Evolutionary conservation across 2,888 invertebrate species (phyloP), one percentile per base, ranked within the genome.

Genomic region (Cremastobaeus sp.): DNA sequence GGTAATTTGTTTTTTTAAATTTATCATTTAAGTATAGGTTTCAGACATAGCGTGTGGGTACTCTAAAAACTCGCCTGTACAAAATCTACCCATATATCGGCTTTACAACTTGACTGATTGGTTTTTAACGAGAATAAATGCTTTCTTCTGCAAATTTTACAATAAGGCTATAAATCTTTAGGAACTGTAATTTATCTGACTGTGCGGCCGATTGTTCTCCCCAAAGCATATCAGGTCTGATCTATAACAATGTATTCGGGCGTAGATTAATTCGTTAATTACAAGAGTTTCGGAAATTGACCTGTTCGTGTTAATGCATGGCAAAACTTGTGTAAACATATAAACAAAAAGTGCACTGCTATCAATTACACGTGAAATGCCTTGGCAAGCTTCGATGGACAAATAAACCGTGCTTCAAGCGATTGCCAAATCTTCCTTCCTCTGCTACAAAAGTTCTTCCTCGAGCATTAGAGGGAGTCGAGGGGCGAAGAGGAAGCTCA

Each of bases 401-500:
- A 43, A 55, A 43, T 55, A 55, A 55, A 32, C 55, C 43, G 43
- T 30, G 18, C 54, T 25, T 14, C 28, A 25, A 39, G 15, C 55
- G 32, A 41, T 55, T 55, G 55, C 55, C 55, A 55, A 55, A 55
- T 55, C 55, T 43, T 55, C 43, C n/a, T 55, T 55, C 28, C 41
- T 41, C 17, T 41, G n/a, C 30, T 54, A 41, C 54, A 41, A 41
- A 54, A 54, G 54, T 41, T 30, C 28, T 54, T 18, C 28, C 14
- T 50, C 35, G 12, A 30, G 37, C 15, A 37, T 35, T 34, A n/a
- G n/a, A n/a, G n/a, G n/a, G n/a, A n/a, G n/a, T n/a, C n/a, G n/a
- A n/a, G 35, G 35, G 35, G 17, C 1, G 15, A 17, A 34, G 28
- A 37, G 5, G n/a, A 34, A 20, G 20, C n/a, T 54, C 54, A 12